These are phyloP conservation scores for Diorhabda elongata DNA, from an alignment of 1,140 invertebrate genomes.

Conservation along the genomic window DNA sequence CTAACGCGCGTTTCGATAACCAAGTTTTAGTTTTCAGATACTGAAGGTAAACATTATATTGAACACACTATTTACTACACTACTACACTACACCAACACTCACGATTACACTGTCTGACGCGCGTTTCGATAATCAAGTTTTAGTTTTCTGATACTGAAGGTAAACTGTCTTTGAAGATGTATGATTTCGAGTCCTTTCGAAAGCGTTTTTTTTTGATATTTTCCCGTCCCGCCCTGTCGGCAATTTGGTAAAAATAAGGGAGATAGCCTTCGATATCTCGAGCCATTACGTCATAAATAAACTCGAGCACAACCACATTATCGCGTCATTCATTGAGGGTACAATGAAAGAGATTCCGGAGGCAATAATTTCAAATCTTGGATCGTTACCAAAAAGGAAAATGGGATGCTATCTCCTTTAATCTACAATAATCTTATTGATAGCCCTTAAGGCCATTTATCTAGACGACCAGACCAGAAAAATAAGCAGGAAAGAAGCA, in stretches of 20 bases:
- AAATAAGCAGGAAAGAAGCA: neutral
- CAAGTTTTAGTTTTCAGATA: too few relatives aligned
- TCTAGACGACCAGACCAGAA: neutral
- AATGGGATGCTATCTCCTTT: neutral
- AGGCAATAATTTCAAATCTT: neutral
- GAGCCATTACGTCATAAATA: conserved; percentile 2
- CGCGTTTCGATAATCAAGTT: too few relatives aligned
- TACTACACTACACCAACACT: too few relatives aligned
- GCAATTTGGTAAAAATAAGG: neutral
- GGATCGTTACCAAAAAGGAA: neutral
- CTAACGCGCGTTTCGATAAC: too few relatives aligned
- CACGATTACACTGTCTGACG: too few relatives aligned
- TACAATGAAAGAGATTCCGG: neutral
- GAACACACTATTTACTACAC: too few relatives aligned
- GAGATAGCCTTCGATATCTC: neutral
- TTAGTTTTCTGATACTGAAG: too few relatives aligned
- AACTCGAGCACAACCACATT: conserved; percentile 1
- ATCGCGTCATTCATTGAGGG: neutral
- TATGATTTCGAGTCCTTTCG: too few relatives aligned
- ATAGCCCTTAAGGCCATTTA: neutral
- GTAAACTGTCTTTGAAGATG: too few relatives aligned
- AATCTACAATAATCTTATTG: neutral
- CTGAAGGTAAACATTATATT: too few relatives aligned
- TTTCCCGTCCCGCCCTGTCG: neutral
- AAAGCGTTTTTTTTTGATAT: neutral